Evolutionary conservation across 2,113 vertebrate genomes (phyloP), one percentile per base, ranked within the genome.

Genomic region (Apteryx mantelli): DNA sequence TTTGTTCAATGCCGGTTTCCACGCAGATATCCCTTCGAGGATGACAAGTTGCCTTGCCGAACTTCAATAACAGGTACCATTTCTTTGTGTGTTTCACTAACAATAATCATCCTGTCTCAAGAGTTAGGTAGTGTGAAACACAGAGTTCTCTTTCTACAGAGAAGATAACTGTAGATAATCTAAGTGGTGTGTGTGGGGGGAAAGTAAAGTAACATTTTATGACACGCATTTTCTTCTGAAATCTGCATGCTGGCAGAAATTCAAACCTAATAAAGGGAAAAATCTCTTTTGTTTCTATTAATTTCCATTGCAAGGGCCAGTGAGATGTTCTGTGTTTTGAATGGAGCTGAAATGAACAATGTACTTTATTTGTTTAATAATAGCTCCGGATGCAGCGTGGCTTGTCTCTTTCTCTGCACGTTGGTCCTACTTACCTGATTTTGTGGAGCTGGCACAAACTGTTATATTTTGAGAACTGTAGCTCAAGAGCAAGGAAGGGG

Each of bases 401-500:
- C 44, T 86, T 87, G 26, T 13, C 30, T 86, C 56, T 81, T 88
- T 69, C 55, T 20, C 4, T 75, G 15, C 8, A 0, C 55, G 7
- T 78, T 89, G 88, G 28, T 75, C 22, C 65, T 86, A 18, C 82
- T 75, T 60, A 46, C 52, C 36, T 73, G 81, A 93, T 86, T 93
- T 86, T 95, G 86, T 91, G 86, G 86, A 91, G 56, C 55, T 85
- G 46, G 76, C 83, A 94, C 82, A 89, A 94, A 38, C 38, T 73
- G 40, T 44, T 84, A 32, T 66, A 58, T 86, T 89, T 93, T 93
- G 80, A 86, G 80, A 92, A 78, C 68, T 71, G 38, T 78, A 94
- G 42, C 2, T 1, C 89, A 89, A 66, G 20, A 80, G 17, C 0
- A 1, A 61, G 63, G 82, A 65, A 17, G 79, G 46, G n/a, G 15